A percentile compares a stretch with the other conserved stretches of the same genome.
These are phyloP conservation scores for Aspidapion aeneum DNA, from an alignment of 2,888 invertebrate genomes.

Conservation along the genomic window DNA sequence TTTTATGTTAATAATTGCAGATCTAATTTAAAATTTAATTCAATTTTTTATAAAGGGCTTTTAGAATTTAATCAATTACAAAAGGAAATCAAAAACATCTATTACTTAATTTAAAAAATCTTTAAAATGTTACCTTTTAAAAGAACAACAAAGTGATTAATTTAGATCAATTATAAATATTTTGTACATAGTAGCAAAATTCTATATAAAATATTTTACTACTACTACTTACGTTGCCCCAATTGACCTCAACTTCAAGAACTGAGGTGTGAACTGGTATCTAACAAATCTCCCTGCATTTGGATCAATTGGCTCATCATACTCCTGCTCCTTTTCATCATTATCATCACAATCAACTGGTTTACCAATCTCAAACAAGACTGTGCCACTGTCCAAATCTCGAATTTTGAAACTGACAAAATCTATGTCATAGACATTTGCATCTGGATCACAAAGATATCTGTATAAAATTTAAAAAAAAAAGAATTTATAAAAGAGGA, in stretches of 20 bases:
- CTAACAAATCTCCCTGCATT: slow-evolving; percentile 97
- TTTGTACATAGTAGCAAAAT: no score
- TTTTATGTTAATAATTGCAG: no score
- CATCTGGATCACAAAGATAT: slow-evolving; percentile 92
- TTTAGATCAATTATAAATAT: no score
- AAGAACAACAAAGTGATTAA: no score
- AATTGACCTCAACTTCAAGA: slow-evolving; percentile 92
- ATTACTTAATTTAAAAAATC: no score
- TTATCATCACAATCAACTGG: slow-evolving; percentile 54
- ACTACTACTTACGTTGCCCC: slow-evolving; percentile 98
- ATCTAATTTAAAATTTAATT: no score
- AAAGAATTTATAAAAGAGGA: no score
- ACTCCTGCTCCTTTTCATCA: slow-evolving; percentile 43
- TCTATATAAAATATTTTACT: no score
- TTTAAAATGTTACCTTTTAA: no score
- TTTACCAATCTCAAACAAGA: slow-evolving; percentile 95
- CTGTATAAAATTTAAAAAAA: slow-evolving; percentile 43
- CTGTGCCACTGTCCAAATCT: slow-evolving; percentile 83
- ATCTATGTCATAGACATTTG: slow-evolving; percentile 96
- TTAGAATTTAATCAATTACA: no score
- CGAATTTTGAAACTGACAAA: slow-evolving; percentile 88
- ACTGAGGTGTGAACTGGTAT: slow-evolving; percentile 98
- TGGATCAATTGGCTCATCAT: slow-evolving; percentile 65
- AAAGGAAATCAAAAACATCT: no score
- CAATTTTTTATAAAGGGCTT: no score